A percentile compares a stretch with the other conserved stretches of the same genome.
Conservation (phyloP, 2,113 vertebrate species). For the Hydropotes inermis region DNA sequence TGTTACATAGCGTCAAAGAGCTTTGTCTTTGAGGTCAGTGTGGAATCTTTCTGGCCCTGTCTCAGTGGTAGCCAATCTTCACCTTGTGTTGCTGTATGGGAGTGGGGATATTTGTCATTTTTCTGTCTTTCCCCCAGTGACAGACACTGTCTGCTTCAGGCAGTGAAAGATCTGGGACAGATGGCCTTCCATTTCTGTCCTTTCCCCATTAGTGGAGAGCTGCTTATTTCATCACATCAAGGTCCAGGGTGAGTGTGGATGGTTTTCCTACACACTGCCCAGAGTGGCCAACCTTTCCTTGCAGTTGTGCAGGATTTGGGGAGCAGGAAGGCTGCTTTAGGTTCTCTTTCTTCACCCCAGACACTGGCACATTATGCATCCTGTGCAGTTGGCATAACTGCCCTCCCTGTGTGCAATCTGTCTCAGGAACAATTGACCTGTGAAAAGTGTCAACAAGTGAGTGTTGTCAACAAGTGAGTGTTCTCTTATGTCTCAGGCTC, state of each 20-base stretch:
- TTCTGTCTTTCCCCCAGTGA: neutral
- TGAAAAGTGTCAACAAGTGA: neutral
- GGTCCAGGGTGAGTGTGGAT: rapidly evolving
- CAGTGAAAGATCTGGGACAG: neutral
- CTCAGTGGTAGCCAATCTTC: neutral
- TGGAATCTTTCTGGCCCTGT: neutral
- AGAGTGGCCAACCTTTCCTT: neutral
- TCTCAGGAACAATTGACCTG: neutral
- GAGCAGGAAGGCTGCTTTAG: neutral
- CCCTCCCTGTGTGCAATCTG: too few species aligned
- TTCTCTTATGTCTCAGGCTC: neutral
- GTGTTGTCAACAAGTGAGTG: too few species aligned
- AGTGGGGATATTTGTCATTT: too few species aligned
- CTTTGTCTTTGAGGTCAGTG: neutral
- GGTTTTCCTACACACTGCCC: neutral
- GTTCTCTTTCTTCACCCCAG: neutral
- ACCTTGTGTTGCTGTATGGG: neutral
- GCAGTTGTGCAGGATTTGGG: neutral
- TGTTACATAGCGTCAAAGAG: neutral
- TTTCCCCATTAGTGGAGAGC: neutral
- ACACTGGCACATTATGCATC: neutral
- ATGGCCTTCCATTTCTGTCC: neutral
- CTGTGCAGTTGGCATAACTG: neutral
- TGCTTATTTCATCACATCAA: neutral
- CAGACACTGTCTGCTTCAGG: neutral